Base-by-base conservation (phyloP, 1,140 invertebrate species). In the Neodiprion pinetum region DNA sequence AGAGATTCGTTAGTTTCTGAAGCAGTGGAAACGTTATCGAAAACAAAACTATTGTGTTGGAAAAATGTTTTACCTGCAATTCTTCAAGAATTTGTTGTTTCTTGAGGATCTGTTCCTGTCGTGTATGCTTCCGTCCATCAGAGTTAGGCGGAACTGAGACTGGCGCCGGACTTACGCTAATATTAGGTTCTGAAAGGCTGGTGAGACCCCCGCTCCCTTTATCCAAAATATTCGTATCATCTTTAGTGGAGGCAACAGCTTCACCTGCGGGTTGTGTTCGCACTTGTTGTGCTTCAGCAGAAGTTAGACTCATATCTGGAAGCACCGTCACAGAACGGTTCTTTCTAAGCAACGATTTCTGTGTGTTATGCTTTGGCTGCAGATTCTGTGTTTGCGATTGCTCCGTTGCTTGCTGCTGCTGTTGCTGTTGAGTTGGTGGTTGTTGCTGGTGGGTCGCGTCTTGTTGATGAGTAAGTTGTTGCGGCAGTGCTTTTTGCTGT, bases 31-130 rank as follows among this genome's bases (percentile, higher is more conserved):
- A 40, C 28, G 28, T 40, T 3, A 40, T 40, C 5, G 28, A 40
- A 40, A 40, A 40, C 28, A 40, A 40, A 40, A 40, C 28, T 40
- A 5, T 40, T 40, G 5, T 3, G 5, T 40, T 40, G 28, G 28
- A 40, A 40, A 73, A 67, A 75, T 50, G 50, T 85, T 79, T 75
- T 85, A 92, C 92, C 87, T 95, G 93, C 74, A 95, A 84, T 84
- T 95, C 94, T 80, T 95, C 94, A 9, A 95, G 89, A 80, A 95
- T 94, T 82, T 94, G 93, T 86, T 95, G 93, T 79, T 94, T 95
- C 76, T 93, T 90, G 17, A 92, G 84, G 68, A 93, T 92, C 78
- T 94, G 92, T 72, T 94, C 93, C 78, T 94, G 92, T 76, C 89
- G 85, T 72, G 81, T 76, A 70, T 79, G 84, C 72, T 85, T 88